These are phyloP conservation scores for Caenorhabditis wallacei DNA, from an alignment of 2,888 invertebrate genomes.

Conservation along the genomic window DNA sequence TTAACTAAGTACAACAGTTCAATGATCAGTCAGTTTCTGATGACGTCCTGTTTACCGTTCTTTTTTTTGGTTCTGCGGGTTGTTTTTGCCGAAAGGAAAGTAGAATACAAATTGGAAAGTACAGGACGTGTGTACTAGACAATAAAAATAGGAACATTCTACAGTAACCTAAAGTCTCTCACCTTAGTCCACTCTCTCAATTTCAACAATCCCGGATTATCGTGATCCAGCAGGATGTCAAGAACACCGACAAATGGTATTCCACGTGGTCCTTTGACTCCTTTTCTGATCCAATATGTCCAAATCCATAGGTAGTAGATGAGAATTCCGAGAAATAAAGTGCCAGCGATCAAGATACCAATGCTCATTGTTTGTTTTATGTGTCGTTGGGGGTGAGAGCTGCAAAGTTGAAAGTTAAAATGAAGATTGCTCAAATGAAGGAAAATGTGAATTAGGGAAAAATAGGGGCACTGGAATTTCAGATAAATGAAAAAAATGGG, in stretches of 20 bases:
- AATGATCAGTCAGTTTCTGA: background rate
- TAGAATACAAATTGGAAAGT: background rate
- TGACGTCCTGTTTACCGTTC: background rate
- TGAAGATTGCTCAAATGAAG: background rate
- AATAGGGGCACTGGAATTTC: background rate
- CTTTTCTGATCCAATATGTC: slow-evolving; percentile 50
- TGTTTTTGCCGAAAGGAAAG: background rate
- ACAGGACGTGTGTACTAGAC: background rate
- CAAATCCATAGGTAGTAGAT: slow-evolving; percentile 41
- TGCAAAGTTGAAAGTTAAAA: background rate
- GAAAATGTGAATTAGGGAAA: background rate
- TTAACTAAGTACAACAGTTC: too few species aligned
- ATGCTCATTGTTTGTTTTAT: slow-evolving; percentile 19
- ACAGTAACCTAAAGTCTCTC: too few species aligned
- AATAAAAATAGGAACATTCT: too few species aligned
- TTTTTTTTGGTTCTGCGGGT: background rate
- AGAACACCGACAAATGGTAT: slow-evolving; percentile 40
- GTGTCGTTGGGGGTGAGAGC: background rate
- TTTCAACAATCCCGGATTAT: slow-evolving; percentile 38
- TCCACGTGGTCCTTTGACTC: slow-evolving; percentile 33
- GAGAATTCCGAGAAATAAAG: slow-evolving; percentile 14
- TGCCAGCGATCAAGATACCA: background rate
- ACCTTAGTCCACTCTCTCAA: slow-evolving; percentile 50
- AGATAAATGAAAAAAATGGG: too few species aligned
- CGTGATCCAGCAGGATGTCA: slow-evolving; percentile 31